These are phyloP conservation scores for Chlorocebus sabaeus DNA, from an alignment of 2,113 vertebrate genomes.

Conservation along the genomic window DNA sequence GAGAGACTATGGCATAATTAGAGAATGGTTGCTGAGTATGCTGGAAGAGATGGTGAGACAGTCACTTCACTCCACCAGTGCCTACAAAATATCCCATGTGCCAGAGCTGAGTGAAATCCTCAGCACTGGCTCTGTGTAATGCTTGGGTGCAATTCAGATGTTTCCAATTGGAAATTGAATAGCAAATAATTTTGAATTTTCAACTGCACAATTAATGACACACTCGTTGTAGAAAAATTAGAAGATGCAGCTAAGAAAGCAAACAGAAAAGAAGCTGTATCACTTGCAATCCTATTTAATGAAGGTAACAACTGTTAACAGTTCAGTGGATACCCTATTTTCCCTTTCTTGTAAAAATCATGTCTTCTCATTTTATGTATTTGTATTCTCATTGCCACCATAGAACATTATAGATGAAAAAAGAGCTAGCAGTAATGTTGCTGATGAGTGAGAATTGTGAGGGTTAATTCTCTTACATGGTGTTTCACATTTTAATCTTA, in stretches of 20 bases:
- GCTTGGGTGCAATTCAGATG: neutral
- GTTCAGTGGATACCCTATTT: neutral
- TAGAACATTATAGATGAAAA: neutral
- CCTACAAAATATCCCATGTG: neutral
- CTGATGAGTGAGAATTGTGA: neutral
- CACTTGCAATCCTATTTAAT: neutral
- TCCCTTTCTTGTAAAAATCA: neutral
- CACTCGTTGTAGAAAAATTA: neutral
- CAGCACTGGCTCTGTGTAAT: neutral
- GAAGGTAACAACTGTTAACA: neutral
- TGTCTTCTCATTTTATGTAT: neutral
- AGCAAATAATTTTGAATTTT: conserved; percentile 40
- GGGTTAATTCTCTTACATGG: neutral
- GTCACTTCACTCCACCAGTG: neutral
- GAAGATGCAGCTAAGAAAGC: neutral
- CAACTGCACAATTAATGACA: neutral
- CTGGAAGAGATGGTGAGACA: neutral
- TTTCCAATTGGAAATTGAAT: neutral
- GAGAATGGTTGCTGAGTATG: neutral
- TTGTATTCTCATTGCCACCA: neutral
- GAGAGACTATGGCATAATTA: neutral
- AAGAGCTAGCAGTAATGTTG: no score
- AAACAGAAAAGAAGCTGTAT: neutral
- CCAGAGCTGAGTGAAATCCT: neutral
- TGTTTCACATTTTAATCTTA: neutral